Evolutionary conservation across 1,140 invertebrate genomes (phyloP).

Genomic region (Achatina immaculata): DNA sequence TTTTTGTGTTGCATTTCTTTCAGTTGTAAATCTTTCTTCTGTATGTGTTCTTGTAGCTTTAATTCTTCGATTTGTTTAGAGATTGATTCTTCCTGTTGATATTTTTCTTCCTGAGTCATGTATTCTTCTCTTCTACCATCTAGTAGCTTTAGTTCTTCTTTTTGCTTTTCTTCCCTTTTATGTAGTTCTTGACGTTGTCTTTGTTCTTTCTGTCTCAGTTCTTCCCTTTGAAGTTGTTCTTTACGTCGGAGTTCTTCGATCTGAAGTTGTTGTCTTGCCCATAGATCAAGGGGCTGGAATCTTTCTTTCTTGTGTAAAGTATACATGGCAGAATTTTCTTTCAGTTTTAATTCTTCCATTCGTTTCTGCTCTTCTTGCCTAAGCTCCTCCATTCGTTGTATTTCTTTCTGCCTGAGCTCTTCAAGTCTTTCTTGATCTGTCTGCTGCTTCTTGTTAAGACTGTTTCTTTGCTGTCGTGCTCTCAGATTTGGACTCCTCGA

Average conservation of each 20-base stretch:
- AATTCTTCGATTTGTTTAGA: not conserved
- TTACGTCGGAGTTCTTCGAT: not conserved
- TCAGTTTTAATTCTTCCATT: not conserved
- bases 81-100: not conserved
- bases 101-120: not conserved
- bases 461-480: not conserved
- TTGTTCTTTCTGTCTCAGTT: constrained; percentile 15
- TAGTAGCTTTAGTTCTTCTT: not conserved
- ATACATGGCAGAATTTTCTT: not conserved
- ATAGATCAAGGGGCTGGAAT: not conserved
- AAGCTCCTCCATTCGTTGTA: not conserved
- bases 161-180: constrained; percentile 9
- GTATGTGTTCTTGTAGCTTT: not conserved
- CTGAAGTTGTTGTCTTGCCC: not conserved
- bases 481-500: not conserved
- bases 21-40: not conserved
- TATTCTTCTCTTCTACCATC: not conserved
- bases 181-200: not conserved
- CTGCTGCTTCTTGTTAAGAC: not conserved
- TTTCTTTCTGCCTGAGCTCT: not conserved
- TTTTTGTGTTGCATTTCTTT: constrained; percentile 8
- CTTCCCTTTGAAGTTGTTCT: constrained; percentile 3
- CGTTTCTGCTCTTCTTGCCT: not conserved
- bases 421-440: not conserved
- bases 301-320: not conserved